Percentiles rank a stretch among this genome's conserved stretches.
These are phyloP conservation scores for Pterobdella sp. DNA, from an alignment of 2,888 invertebrate species.

Conservation along the genomic window DNA sequence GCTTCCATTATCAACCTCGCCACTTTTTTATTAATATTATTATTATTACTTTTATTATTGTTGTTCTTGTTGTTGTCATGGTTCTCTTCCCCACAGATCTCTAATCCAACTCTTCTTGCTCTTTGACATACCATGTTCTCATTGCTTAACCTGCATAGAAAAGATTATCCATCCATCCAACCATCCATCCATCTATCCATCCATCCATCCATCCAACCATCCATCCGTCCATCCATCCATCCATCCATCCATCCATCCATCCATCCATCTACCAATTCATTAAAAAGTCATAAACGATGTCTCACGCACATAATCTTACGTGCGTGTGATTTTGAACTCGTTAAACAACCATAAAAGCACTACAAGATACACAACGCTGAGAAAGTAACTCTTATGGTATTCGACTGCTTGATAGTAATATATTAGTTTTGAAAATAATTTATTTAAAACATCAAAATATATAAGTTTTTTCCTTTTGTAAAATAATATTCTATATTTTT, in stretches of 20 bases:
- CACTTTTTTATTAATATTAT: not conserved
- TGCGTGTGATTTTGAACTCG: no score
- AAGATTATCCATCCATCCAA: not conserved
- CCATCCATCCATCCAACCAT: not conserved
- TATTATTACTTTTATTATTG: not conserved
- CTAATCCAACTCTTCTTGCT: not conserved
- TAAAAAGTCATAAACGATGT: no score
- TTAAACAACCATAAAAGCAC: not conserved
- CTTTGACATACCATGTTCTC: not conserved
- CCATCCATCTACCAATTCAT: not conserved
- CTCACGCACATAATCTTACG: no score
- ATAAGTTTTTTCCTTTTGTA: not conserved
- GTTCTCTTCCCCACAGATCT: not conserved
- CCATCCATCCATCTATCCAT: not conserved
- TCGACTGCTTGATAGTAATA: not conserved
- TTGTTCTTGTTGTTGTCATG: slow-evolving; percentile 6
- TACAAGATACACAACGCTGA: not conserved
- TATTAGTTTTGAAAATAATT: not conserved
- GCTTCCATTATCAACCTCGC: not conserved
- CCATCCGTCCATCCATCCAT: not conserved
- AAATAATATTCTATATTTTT: no score
- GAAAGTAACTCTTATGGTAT: no score
- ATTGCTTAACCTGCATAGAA: not conserved
- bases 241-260: not conserved
- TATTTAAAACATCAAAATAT: not conserved